Conservation (phyloP, 2,113 vertebrate genomes). For the Sinocyclocheilus anophthalmus region DNA sequence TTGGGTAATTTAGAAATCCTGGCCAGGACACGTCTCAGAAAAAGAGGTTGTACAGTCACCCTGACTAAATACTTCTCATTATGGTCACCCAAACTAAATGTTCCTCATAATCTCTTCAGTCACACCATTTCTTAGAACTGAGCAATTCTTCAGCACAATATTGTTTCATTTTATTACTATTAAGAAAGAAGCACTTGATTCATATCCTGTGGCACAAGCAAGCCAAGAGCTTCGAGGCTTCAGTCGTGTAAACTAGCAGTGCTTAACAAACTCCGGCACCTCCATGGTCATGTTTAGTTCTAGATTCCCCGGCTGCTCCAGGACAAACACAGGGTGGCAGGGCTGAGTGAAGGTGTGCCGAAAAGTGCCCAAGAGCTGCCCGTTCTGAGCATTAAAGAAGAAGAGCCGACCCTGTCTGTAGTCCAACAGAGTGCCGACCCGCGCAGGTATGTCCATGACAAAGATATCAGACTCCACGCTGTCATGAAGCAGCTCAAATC, state of each 20-base stretch:
- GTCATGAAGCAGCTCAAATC: slow-evolving; percentile 86
- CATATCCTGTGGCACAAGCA: neutral
- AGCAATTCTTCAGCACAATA: neutral
- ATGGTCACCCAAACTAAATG: no score
- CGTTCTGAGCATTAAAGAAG: slow-evolving; percentile 87
- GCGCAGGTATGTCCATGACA: slow-evolving; percentile 74
- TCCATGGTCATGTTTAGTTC: slow-evolving; percentile 81
- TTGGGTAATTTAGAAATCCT: neutral
- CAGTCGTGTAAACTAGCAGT: slow-evolving; percentile 73
- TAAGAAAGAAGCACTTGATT: neutral
- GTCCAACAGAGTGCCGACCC: slow-evolving; percentile 88
- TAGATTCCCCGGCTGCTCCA: slow-evolving; percentile 86
- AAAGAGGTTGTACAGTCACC: neutral
- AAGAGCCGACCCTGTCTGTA: slow-evolving; percentile 77
- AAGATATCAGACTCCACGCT: slow-evolving; percentile 77
- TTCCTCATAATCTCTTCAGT: neutral
- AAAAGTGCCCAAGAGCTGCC: slow-evolving; percentile 83
- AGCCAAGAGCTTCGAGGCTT: neutral
- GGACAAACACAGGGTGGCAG: slow-evolving; percentile 82
- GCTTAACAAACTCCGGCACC: slow-evolving; percentile 82
- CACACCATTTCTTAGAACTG: neutral
- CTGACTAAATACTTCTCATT: neutral
- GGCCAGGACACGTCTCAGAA: neutral
- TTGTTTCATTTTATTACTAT: neutral
- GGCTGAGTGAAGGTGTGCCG: slow-evolving; percentile 79